Conservation (phyloP, 2,797 vertebrate genomes). For the Miichthys miiuy region DNA sequence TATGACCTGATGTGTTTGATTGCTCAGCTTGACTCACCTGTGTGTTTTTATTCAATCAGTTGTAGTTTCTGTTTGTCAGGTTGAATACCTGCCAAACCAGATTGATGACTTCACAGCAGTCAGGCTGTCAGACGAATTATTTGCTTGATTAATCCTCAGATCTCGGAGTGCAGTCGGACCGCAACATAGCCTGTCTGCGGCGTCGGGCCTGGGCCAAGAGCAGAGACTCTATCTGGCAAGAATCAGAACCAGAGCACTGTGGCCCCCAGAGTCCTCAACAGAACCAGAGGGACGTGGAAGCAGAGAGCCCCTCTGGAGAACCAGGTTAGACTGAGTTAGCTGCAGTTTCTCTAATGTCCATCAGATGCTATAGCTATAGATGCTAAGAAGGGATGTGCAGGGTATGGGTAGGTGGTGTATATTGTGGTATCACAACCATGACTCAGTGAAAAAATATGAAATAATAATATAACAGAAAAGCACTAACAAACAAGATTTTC, state of each 20-base stretch:
- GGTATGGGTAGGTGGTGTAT: too few species aligned
- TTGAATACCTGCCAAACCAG: conserved; percentile 42
- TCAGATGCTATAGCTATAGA: too few species aligned
- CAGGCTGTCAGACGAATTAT: neutral
- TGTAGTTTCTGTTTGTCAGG: conserved; percentile 40
- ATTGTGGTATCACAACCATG: too few species aligned
- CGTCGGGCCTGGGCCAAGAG: conserved; percentile 77
- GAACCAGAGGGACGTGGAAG: conserved; percentile 24
- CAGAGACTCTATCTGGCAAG: conserved; percentile 72
- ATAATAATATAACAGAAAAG: too few species aligned
- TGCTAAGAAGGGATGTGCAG: neutral
- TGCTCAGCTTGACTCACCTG: neutral
- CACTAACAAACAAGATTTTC: too few species aligned
- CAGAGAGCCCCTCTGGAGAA: conserved; percentile 45
- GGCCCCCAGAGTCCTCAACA: conserved; percentile 32
- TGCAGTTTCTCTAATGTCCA: neutral
- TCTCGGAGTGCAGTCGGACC: conserved; percentile 27
- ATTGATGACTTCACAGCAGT: conserved; percentile 25
- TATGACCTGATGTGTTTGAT: neutral
- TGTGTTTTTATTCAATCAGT: conserved; percentile 26
- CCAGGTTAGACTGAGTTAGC: conserved; percentile 57
- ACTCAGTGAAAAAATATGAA: too few species aligned
- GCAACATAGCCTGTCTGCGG: conserved; percentile 56
- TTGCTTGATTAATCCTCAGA: conserved; percentile 54
- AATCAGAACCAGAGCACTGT: conserved; percentile 33